These are phyloP conservation scores for Desmophyllum pertusum DNA, from an alignment of 92 coral and sea anemone genomes.

Conservation along the genomic window DNA sequence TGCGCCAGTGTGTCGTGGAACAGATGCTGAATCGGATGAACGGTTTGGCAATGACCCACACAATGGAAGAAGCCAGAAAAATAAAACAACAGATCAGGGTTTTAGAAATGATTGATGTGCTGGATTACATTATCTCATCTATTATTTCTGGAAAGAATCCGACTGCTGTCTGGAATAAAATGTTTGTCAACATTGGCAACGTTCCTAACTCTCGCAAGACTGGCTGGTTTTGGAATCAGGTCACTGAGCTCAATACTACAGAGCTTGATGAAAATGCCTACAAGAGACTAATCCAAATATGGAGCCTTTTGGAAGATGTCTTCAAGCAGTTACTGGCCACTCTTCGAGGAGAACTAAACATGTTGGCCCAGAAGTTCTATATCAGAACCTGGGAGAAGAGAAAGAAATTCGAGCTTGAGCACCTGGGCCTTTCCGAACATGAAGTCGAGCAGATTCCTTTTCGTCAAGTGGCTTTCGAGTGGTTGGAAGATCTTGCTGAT, in stretches of 20 bases:
- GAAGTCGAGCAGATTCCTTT: neutral
- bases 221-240: constrained; percentile 12
- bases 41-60: neutral
- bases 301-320: neutral
- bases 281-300: neutral
- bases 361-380: constrained; percentile 7
- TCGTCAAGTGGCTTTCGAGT: neutral
- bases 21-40: constrained; percentile 1
- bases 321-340: neutral
- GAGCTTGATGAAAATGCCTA: constrained; percentile 25
- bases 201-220: constrained; percentile 6
- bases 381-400: neutral
- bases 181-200: constrained; percentile 28
- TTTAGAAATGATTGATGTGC: constrained; percentile 27
- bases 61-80: constrained; percentile 10
- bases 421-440: neutral
- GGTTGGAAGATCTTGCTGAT: neutral
- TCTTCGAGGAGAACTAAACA: constrained; percentile 2
- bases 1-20: constrained; percentile 27
- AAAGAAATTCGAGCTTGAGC: constrained; percentile 7
- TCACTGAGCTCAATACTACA: constrained; percentile 18
- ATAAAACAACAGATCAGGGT: constrained; percentile 17
- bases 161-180: constrained; percentile 23
- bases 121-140: constrained; percentile 15
- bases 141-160: constrained; percentile 16